These are phyloP conservation scores for Sarcophilus harrisii DNA, from an alignment of 2,797 vertebrate genomes.

Conservation along the genomic window DNA sequence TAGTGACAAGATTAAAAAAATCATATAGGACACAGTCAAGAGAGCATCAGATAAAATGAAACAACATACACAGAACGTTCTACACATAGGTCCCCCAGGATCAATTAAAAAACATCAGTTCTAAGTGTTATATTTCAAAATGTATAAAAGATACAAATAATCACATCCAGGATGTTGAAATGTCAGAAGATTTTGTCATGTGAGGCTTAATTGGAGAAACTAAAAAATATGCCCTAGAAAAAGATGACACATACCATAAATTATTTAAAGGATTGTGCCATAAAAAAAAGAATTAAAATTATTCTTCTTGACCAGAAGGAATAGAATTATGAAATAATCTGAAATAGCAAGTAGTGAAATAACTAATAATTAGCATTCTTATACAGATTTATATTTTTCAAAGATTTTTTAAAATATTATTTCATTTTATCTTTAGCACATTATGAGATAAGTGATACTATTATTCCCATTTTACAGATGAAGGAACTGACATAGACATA, in stretches of 20 bases:
- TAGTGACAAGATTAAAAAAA: neutral
- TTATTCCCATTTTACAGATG: neutral
- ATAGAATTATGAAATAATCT: neutral
- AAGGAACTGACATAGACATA: neutral
- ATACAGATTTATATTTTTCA: neutral
- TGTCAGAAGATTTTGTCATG: neutral
- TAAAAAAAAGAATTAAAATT: neutral
- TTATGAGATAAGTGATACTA: neutral
- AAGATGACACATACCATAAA: neutral
- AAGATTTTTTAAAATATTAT: neutral
- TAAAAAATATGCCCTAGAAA: neutral
- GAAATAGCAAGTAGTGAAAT: neutral
- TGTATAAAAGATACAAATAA: neutral
- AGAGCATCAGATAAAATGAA: neutral
- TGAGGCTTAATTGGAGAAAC: neutral
- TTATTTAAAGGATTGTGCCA: neutral
- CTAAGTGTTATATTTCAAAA: neutral
- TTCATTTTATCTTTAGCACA: neutral
- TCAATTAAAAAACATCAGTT: neutral
- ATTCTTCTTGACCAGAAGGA: neutral
- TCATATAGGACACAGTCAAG: neutral
- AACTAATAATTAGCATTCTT: neutral
- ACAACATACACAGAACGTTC: neutral
- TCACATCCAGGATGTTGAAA: neutral
- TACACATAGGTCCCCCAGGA: neutral